Base-by-base conservation (phyloP, 1,140 invertebrate genomes). In the Ericerus pela region DNA sequence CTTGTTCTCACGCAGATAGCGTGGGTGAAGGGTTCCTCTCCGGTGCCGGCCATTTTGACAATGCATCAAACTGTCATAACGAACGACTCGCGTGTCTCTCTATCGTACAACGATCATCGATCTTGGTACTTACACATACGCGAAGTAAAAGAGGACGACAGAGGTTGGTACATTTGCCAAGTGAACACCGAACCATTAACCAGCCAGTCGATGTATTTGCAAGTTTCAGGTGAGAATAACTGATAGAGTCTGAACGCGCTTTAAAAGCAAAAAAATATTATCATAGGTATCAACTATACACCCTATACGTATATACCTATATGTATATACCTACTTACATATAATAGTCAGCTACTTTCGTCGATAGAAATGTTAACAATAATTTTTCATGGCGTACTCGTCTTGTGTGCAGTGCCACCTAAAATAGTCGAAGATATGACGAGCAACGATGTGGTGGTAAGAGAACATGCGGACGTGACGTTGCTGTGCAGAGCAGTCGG, bases 21-120 rank as follows among this genome's bases (percentile, higher is more conserved):
- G 55, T 92, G 88, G 86, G 85, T 92, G 3, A 74, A 87, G 29
- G 85, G 92, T 27, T 88, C 92, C 64, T 92, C 89, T 1, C n/a
- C n/a, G n/a, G n/a, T n/a, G 41, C 88, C 93, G 69, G 89, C 89
- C 2, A 91, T 91, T 61, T 71, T 92, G 27, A 88, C 87, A 24
- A 90, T 92, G 62, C 88, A 91, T 65, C 82, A 87, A 67, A 83
- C 85, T 64, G 85, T 92, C 37, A 88, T 91, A 61, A 88, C 87
- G 2, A 82, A 89, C 68, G 91, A 92, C 69, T 79, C 83, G 4
- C 77, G 89, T 59, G 87, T 94, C 59, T 82, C 82, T 10, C 71
- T 91, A 37, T 82, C 85, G 18, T 88, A 84, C 70, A 91, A 87
- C 66, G 86, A 90, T 66, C 85, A 90, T 67, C 77, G 85, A 8